These are phyloP conservation scores for Dugesia japonica DNA, from an alignment of 2,888 invertebrate genomes.

Conservation along the genomic window DNA sequence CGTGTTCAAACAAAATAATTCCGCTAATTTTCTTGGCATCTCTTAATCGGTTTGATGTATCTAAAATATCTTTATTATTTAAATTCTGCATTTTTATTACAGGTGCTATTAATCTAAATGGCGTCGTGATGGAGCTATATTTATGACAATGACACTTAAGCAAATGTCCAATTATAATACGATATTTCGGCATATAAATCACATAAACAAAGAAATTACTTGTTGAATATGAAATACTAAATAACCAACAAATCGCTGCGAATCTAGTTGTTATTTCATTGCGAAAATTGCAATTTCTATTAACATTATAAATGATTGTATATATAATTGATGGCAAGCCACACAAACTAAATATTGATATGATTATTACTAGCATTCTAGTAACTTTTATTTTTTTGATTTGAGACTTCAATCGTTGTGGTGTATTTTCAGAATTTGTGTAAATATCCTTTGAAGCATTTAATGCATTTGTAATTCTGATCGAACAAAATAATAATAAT, in stretches of 20 bases:
- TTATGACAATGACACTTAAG: constrained; percentile 17
- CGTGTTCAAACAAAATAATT: background rate
- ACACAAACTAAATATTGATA: constrained; percentile 22
- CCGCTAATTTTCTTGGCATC: background rate
- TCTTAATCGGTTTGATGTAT: background rate
- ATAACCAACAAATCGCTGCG: constrained; percentile 24
- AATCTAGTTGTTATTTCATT: background rate
- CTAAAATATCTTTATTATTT: background rate
- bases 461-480: constrained; percentile 25
- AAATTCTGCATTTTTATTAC: background rate
- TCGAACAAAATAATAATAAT: constrained; percentile 21
- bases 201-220: constrained; percentile 32
- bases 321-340: constrained; percentile 26
- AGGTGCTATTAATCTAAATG: background rate
- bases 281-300: background rate
- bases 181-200: constrained; percentile 33
- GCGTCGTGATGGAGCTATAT: background rate
- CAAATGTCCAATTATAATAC: constrained; percentile 23
- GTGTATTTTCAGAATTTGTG: background rate
- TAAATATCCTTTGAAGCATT: constrained; percentile 7
- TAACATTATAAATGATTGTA: background rate
- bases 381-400: constrained; percentile 30
- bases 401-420: constrained; percentile 14
- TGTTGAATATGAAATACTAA: constrained; percentile 30
- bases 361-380: constrained; percentile 29